Evolutionary conservation across 2,797 vertebrate genomes (phyloP).

Genomic region (Syncerus caffer): DNA sequence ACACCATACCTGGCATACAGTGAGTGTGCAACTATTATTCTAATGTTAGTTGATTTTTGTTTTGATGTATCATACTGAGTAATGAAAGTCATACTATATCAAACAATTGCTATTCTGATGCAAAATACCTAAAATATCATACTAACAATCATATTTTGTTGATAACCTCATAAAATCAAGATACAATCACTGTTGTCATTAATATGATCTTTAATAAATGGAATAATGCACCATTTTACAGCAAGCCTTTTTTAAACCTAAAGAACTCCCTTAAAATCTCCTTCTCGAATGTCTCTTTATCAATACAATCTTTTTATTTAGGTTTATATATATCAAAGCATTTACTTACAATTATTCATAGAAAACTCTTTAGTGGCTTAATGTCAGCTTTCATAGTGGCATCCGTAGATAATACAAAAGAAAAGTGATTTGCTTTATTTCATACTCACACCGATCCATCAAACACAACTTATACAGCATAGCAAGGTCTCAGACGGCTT

Average conservation of each 20-base stretch:
- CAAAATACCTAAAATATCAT: neutral
- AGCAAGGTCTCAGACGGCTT: constrained; percentile 84
- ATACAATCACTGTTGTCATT: constrained; percentile 80
- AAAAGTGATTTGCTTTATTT: constrained; percentile 82
- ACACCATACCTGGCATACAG: neutral
- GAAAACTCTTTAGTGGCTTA: constrained; percentile 91
- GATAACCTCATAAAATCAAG: constrained; percentile 59
- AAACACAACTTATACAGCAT: constrained; percentile 87
- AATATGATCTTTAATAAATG: constrained; percentile 92
- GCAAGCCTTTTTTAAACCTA: constrained; percentile 88
- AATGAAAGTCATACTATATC: neutral
- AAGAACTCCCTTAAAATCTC: constrained; percentile 85
- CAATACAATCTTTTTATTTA: constrained; percentile 89
- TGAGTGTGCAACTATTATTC: neutral
- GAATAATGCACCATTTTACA: constrained; percentile 91
- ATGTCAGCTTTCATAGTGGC: constrained; percentile 87
- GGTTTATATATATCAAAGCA: constrained; percentile 88
- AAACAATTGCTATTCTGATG: neutral
- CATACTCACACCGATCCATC: constrained; percentile 83
- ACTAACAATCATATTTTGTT: constrained; percentile 18
- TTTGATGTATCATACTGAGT: constrained; percentile 2
- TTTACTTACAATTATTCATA: constrained; percentile 91
- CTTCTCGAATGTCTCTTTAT: constrained; percentile 84
- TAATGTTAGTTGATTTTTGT: neutral
- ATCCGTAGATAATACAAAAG: constrained; percentile 84